phyloP scores from a whole-genome alignment of 2,888 invertebrate genomes.

The Lysandra bellargus region DNA sequence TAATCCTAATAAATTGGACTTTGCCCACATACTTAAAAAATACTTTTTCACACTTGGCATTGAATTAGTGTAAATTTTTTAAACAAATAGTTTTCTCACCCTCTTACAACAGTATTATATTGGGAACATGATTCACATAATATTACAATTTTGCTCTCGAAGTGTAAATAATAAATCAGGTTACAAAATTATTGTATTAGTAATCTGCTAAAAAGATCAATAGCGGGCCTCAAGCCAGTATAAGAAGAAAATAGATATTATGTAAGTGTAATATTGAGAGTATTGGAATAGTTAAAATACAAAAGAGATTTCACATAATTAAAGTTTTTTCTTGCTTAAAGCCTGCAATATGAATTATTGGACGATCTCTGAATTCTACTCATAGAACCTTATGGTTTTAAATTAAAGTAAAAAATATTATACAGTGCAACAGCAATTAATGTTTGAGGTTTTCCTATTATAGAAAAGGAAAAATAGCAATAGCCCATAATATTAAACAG shows the following conservation, averaged over 20 bases:
- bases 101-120: neutral
- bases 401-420: neutral
- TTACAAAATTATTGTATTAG: no score
- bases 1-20: constrained; percentile 18
- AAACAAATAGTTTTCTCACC: neutral
- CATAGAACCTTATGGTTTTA: no score
- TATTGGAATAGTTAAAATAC: no score
- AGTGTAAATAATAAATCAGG: no score
- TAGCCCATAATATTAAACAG: neutral
- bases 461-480: neutral
- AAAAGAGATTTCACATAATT: no score
- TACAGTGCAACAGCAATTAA: neutral
- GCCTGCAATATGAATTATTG: no score
- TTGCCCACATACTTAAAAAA: neutral
- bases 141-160: neutral
- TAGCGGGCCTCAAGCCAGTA: no score
- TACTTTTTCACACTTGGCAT: neutral
- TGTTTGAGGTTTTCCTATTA: neutral
- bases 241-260: no score
- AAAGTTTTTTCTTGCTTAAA: no score
- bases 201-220: no score
- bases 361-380: no score
- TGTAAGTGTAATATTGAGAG: no score
- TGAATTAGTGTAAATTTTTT: neutral
- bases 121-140: neutral